These are phyloP conservation scores for Mus spretus DNA, from an alignment of 2,797 vertebrate genomes.

Conservation along the genomic window DNA sequence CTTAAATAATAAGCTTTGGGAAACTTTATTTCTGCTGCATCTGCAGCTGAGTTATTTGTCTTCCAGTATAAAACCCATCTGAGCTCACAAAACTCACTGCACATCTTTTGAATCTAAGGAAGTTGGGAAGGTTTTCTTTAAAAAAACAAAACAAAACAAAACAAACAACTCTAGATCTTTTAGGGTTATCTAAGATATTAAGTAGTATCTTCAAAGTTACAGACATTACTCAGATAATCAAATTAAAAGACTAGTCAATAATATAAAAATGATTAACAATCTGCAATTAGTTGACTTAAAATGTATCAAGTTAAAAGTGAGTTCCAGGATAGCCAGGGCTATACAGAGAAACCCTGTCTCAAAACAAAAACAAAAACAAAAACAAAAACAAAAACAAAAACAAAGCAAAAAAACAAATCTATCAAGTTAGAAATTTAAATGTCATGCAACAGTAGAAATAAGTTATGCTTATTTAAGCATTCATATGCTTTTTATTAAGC, in stretches of 20 bases:
- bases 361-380: too few relatives aligned
- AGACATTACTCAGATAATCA: slow-evolving; percentile 66
- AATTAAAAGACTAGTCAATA: slow-evolving; percentile 52
- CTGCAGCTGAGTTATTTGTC: slow-evolving; percentile 27
- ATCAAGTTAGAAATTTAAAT: slow-evolving; percentile 48
- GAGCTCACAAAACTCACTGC: slow-evolving; percentile 34
- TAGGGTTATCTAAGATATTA: slow-evolving; percentile 50
- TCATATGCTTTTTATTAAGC: slow-evolving; percentile 28
- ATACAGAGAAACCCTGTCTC: too few relatives aligned
- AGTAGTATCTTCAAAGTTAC: slow-evolving; percentile 32
- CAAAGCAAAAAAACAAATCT: not conserved
- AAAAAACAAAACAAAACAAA: not conserved
- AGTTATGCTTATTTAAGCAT: slow-evolving; percentile 16
- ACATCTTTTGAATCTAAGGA: not conserved
- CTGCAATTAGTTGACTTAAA: slow-evolving; percentile 67
- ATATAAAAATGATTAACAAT: slow-evolving; percentile 72
- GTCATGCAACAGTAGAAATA: slow-evolving; percentile 39
- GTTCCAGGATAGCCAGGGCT: too few relatives aligned
- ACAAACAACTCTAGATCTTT: slow-evolving; percentile 13
- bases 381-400: too few relatives aligned
- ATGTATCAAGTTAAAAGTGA: slow-evolving; percentile 26
- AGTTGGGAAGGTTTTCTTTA: not conserved
- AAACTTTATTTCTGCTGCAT: slow-evolving; percentile 10
- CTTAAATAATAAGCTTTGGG: slow-evolving; percentile 1
- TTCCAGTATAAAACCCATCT: slow-evolving; percentile 46